Base-by-base conservation (phyloP, 2,113 vertebrate species). In the Lanius collurio region DNA sequence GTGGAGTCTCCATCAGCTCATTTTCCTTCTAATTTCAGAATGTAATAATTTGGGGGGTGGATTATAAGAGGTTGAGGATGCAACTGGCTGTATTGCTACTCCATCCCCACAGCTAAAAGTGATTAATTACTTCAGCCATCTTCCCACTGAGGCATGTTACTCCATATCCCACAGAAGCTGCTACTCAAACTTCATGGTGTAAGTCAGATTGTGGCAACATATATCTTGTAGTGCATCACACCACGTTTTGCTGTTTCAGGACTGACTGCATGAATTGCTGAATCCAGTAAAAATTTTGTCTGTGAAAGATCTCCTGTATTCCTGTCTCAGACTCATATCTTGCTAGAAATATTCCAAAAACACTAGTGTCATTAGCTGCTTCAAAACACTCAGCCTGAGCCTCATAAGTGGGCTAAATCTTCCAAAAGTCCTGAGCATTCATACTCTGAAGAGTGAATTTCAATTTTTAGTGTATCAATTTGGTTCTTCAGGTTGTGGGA, bases 11-110 rank as follows among this genome's bases (percentile, higher is more conserved):
- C 24, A 42, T 83, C 9, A 21, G n/a, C 21, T 50, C 4, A 39
- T 91, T 56, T 68, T 76, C 24, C 31, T 75, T 87, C 52, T 57
- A 2, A 41, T 60, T 46, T 67, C 35, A 50, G 33, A 9, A 35
- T 42, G 30, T 39, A 44, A 41, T 67, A 9, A 47, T 75, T 30
- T 55, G 0, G 1, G 6, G 4, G 3, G 1, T 62, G 57, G 30
- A 39, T 2, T 19, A 31, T 44, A 60, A 64, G 24, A 27, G 9
- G 11, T n/a, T 60, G 37, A 76, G 52, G 23, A 41, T 47, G 24
- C 44, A 89, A 19, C 24, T 59, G 24, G 27, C 42, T 78, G 6
- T 28, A 24, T 28, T 42, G 6, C 65, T 90, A 73, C 8, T 79
- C 23, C 11, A 30, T 50, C 13, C 15, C 15, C 6, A 24, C 1